Evolutionary conservation across 2,797 vertebrate species (phyloP), one percentile per base, ranked within the genome.

Genomic region (Caiman crocodilus): DNA sequence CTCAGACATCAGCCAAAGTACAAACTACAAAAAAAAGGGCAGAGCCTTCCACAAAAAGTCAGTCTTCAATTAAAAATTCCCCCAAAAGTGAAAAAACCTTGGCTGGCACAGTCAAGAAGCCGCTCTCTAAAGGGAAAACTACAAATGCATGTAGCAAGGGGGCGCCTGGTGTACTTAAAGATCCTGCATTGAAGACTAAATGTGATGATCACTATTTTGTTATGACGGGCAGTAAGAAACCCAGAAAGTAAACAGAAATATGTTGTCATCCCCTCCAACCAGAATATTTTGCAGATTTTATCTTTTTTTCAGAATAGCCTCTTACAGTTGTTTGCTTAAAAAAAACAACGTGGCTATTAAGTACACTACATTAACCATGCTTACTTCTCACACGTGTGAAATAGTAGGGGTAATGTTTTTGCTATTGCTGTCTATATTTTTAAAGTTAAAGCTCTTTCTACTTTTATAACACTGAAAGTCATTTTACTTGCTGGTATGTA

Each of bases 121-220:
- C 90, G 4, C 87, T 90, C 11, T 87, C 94, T 25, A 96, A 96
- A 59, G 73, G 85, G 86, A 97, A 90, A 81, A 30, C 84, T 2
- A 60, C 21, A 21, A 21, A 25, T 1, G 30, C 2, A 0, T 88
- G 84, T 95, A 88, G 67, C 4, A 98, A 97, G 85, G 94, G 76
- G 7, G 21, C 16, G 1, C 89, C 95, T 28, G 56, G 64, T 30
- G 30, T 79, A 32, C 96, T 94, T 56, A 98, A 98, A 93, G 90
- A 94, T 55, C 95, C 97, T 14, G 94, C 90, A 25, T 14, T 21
- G 20, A 98, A 98, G 65, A 94, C 80, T 84, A 98, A 98, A 85
- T 98, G 97, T 4, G 98, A 98, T 80, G 98, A 99, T 69, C 96
- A 98, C 82, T 99, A 99, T 92, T 99, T 99, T 94, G 98, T 99